A percentile compares a stretch with the other conserved stretches of the same genome.
Evolutionary conservation across 1,140 invertebrate species (phyloP).

Genomic region (Calliphora vicina): DNA sequence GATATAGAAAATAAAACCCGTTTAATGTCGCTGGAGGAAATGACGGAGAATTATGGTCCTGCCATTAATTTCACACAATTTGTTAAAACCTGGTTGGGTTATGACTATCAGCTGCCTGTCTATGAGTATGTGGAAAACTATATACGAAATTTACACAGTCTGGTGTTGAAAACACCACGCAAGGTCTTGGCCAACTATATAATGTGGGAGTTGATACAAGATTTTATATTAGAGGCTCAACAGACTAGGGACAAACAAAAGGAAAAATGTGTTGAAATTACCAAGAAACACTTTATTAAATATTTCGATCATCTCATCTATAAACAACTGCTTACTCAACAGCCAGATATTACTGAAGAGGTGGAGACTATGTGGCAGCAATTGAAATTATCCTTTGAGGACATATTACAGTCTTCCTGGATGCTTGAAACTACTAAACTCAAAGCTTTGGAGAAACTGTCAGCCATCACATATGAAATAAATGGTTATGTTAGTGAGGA

Average conservation of each 20-base stretch:
- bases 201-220: slow-evolving; percentile 69
- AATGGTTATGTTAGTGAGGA: slow-evolving; percentile 42
- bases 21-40: slow-evolving; percentile 44
- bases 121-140: slow-evolving; percentile 56
- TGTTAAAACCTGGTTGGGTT: slow-evolving; percentile 48
- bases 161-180: slow-evolving; percentile 61
- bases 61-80: slow-evolving; percentile 52
- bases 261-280: slow-evolving; percentile 43
- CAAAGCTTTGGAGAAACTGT: slow-evolving; percentile 49
- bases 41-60: slow-evolving; percentile 55
- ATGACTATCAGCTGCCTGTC: slow-evolving; percentile 50
- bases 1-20: slow-evolving; percentile 45
- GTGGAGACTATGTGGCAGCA: slow-evolving; percentile 48
- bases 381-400: slow-evolving; percentile 46
- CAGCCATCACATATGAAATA: slow-evolving; percentile 48
- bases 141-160: slow-evolving; percentile 61
- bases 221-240: slow-evolving; percentile 43
- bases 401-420: slow-evolving; percentile 45
- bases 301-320: slow-evolving; percentile 51
- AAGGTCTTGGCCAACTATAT: slow-evolving; percentile 73
- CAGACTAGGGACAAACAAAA: slow-evolving; percentile 47
- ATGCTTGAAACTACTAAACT: slow-evolving; percentile 44
- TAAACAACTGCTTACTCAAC: background rate
- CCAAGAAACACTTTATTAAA: slow-evolving; percentile 45
- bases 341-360: slow-evolving; percentile 44